Percentiles rank a stretch among this genome's conserved stretches.
Evolutionary conservation across 2,888 invertebrate genomes (phyloP).

Genomic region (Falcaria lacertinaria): DNA sequence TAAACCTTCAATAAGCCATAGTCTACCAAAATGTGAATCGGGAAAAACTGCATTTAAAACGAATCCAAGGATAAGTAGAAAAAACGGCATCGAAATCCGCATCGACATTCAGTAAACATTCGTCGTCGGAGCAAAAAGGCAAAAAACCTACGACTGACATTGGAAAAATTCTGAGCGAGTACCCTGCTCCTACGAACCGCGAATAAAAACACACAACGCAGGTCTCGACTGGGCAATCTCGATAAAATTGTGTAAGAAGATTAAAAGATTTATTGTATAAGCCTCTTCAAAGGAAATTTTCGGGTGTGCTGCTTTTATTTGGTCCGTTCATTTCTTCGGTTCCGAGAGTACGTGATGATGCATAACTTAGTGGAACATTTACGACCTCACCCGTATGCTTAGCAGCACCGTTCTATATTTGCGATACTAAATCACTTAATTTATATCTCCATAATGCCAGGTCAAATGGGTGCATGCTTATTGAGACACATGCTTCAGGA

Average conservation of each 20-base stretch:
- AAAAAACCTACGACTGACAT: conserved; percentile 28
- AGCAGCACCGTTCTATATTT: conserved; percentile 46
- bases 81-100: neutral
- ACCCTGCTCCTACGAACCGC: conserved; percentile 6
- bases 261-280: conserved; percentile 74
- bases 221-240: conserved; percentile 55
- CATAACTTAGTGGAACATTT: conserved; percentile 47
- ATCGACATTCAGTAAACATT: conserved; percentile 29
- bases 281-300: conserved; percentile 69
- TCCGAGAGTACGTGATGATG: conserved; percentile 46
- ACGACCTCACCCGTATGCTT: conserved; percentile 20
- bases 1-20: neutral
- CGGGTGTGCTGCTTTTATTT: conserved; percentile 65
- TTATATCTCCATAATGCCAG: neutral
- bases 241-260: conserved; percentile 75
- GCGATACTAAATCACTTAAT: conserved; percentile 11
- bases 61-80: neutral
- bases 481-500: too few species aligned
- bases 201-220: conserved; percentile 22
- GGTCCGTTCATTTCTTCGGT: conserved; percentile 55
- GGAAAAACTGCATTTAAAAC: neutral
- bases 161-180: conserved; percentile 34
- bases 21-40: neutral
- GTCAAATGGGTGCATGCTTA: too few species aligned
- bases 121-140: conserved; percentile 31